phyloP scores from a whole-genome alignment of 2,888 invertebrate species.

The Microplitis deprimator region DNA sequence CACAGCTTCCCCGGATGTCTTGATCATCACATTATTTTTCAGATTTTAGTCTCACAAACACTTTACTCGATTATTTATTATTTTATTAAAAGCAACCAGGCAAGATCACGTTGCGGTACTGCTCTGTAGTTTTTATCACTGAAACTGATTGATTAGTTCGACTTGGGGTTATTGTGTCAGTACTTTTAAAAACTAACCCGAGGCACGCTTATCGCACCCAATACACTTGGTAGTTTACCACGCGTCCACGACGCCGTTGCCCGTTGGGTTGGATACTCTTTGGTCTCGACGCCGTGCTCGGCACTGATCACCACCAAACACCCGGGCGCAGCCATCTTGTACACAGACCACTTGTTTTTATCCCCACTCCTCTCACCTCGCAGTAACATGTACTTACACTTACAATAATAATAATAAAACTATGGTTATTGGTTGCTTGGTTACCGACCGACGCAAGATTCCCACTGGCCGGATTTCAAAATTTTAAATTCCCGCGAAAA shows the following conservation, averaged over 20 bases:
- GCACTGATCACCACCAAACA: constrained; percentile 28
- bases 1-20: constrained; percentile 44
- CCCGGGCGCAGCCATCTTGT: constrained; percentile 63
- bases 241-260: constrained; percentile 31
- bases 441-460: not conserved
- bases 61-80: not conserved
- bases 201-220: constrained; percentile 34
- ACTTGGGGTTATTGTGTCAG: not conserved
- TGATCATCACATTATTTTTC: constrained; percentile 28
- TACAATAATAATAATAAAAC: not conserved
- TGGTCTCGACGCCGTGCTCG: constrained; percentile 27
- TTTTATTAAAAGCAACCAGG: too few relatives aligned
- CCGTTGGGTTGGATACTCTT: not conserved
- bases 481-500: too few relatives aligned
- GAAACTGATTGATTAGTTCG: not conserved
- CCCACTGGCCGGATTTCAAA: too few relatives aligned
- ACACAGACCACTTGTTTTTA: constrained; percentile 39
- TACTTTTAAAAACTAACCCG: constrained; percentile 6
- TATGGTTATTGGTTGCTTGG: not conserved
- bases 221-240: constrained; percentile 35
- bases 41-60: not conserved
- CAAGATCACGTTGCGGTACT: not conserved
- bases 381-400: too few relatives aligned
- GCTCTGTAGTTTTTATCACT: constrained; percentile 6
- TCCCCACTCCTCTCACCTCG: not conserved